Percentiles rank a stretch among this genome's conserved stretches.
These are phyloP conservation scores for Penaeus indicus DNA, from an alignment of 1,140 invertebrate genomes.

Conservation along the genomic window DNA sequence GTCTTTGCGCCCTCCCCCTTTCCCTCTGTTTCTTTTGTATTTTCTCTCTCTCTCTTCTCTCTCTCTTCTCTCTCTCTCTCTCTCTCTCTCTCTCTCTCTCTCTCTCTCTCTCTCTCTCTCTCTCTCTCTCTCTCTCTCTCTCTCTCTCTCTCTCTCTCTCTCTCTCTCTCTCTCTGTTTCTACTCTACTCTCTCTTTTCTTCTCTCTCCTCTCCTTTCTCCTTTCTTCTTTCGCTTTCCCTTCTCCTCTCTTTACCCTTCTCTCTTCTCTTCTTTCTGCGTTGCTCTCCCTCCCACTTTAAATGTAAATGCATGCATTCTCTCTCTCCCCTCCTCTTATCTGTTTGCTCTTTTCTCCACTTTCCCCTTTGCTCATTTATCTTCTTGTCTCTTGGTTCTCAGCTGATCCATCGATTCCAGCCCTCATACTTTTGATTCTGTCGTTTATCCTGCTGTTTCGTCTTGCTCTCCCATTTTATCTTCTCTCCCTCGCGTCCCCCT, in stretches of 20 bases:
- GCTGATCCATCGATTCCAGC: no score
- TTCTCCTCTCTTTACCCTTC: no score
- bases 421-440: no score
- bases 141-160: no score
- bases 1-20: no score
- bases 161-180: neutral
- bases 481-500: no score
- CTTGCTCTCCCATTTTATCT: no score
- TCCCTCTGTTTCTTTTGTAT: no score
- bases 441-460: no score
- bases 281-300: neutral
- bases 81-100: no score
- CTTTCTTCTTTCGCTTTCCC: neutral
- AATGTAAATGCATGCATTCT: neutral
- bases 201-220: neutral
- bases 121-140: neutral
- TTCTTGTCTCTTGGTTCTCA: conserved; percentile 2
- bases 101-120: neutral
- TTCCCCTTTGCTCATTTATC: neutral
- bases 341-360: conserved; percentile 1
- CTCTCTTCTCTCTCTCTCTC: no score
- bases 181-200: neutral
- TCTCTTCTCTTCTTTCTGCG: neutral
- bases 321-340: neutral
- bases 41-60: no score